Base-by-base conservation (phyloP, 1,140 invertebrate genomes). In the Ptiloglossa arizonensis region DNA sequence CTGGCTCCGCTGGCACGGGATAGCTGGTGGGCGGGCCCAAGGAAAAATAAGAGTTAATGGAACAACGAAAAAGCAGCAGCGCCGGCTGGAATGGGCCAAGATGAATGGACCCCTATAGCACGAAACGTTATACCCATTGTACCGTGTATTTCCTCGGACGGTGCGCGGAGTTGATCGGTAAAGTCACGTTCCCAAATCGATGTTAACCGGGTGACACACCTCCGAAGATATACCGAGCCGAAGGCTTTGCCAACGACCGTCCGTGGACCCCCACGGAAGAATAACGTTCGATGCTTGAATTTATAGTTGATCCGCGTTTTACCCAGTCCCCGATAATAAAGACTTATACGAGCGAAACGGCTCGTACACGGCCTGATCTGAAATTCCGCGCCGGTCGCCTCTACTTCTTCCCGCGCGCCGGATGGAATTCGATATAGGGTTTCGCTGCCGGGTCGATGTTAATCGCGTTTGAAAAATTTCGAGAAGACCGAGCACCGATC, bases 21-120 rank as follows among this genome's bases (percentile, higher is more conserved):
- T 81, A 71, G 68, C 68, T 79, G 62, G 67, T 76, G 76, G 75
- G 80, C 76, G 75, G 60, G 57, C 59, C 59, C 80, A 69, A 74
- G 77, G 80, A 71, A 84, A 88, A 88, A 87, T 88, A 87, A 80
- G 80, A 88, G 85, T 87, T 88, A 88, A 88, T 88, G 85, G 85
- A 88, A 86, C 78, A 80, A 83, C 71, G 71, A 67, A 79, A 83
- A 83, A 82, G 80, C 76, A 81, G 80, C 76, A 79, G 62, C 35
- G 48, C 60, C 79, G 62, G 57, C 57, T 82, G 69, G 76, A 86
- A 85, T 85, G 80, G 79, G 76, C 76, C 69, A 87, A 87, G 84
- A 87, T 86, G 81, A 87, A 87, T 87, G 82, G 81, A 68, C 77
- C 80, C 75, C 54, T 79, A 82, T 78, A 84, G 69, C 79, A 74